phyloP scores from a whole-genome alignment of 2,888 invertebrate genomes.

The Nezara viridula region DNA sequence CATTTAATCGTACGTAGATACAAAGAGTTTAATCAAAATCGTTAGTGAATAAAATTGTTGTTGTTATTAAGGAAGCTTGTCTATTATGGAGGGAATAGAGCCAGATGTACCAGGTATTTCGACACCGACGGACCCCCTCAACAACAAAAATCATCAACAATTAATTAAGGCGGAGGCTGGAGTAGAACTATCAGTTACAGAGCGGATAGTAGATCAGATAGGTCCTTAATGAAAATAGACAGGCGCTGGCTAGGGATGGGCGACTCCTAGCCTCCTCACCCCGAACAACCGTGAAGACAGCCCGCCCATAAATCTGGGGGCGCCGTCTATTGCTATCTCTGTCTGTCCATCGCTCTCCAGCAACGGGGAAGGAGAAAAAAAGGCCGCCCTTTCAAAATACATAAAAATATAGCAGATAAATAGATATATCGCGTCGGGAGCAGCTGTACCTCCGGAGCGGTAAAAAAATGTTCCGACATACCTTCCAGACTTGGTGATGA shows the following conservation, averaged over 20 bases:
- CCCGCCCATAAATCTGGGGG: conserved; percentile 23
- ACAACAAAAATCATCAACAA: neutral
- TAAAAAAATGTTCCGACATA: conserved; percentile 60
- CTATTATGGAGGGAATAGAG: neutral
- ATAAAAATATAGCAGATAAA: conserved; percentile 41
- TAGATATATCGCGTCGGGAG: neutral
- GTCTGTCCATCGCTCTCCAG: neutral
- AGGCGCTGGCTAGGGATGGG: neutral
- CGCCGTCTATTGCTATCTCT: conserved; percentile 50
- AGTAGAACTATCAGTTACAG: neutral
- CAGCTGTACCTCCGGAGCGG: neutral
- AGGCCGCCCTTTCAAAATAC: conserved; percentile 40
- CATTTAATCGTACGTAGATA: too few relatives aligned
- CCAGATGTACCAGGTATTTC: conserved; percentile 8
- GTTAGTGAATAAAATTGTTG: too few relatives aligned
- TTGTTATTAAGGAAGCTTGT: neutral
- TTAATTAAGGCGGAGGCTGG: neutral
- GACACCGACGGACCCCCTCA: neutral
- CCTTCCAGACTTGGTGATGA: conserved; percentile 67
- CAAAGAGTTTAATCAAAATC: too few relatives aligned
- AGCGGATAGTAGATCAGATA: conserved; percentile 15
- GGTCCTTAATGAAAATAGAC: conserved; percentile 10
- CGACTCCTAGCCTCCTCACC: conserved; percentile 7
- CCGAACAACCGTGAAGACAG: conserved; percentile 54
- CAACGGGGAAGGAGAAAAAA: neutral